Conservation (phyloP, 1,140 invertebrate genomes). For the Rhyzopertha dominica region DNA sequence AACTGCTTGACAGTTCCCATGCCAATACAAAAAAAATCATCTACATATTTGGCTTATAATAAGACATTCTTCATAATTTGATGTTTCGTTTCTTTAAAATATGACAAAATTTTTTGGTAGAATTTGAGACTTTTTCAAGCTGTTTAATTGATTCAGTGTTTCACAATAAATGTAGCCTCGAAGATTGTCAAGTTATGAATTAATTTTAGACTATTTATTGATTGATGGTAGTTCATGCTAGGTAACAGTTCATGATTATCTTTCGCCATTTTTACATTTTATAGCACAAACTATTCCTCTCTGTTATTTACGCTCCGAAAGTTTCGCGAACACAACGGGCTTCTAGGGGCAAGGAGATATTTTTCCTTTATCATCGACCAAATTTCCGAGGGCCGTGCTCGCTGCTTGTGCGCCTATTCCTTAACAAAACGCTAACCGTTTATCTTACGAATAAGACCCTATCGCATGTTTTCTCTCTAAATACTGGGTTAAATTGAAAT, state of each 20-base stretch:
- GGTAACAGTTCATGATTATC: too few species aligned
- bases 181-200: not conserved
- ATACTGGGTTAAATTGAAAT: slow-evolving; percentile 12
- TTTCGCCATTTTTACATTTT: too few species aligned
- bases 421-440: slow-evolving; percentile 3
- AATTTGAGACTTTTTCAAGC: not conserved
- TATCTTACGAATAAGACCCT: slow-evolving; percentile 5
- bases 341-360: too few species aligned
- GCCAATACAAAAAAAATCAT: not conserved
- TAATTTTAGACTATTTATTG: too few species aligned
- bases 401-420: slow-evolving; percentile 2
- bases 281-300: too few species aligned
- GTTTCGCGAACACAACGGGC: too few species aligned
- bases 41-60: not conserved
- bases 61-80: not conserved
- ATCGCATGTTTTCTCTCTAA: slow-evolving; percentile 11
- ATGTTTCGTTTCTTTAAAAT: not conserved
- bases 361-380: too few species aligned
- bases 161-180: not conserved
- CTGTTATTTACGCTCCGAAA: too few species aligned
- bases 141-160: not conserved
- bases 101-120: not conserved
- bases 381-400: too few species aligned
- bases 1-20: too few species aligned
- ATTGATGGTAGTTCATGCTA: too few species aligned